phyloP scores from a whole-genome alignment of 1,140 invertebrate species.

The Patella vulgata region DNA sequence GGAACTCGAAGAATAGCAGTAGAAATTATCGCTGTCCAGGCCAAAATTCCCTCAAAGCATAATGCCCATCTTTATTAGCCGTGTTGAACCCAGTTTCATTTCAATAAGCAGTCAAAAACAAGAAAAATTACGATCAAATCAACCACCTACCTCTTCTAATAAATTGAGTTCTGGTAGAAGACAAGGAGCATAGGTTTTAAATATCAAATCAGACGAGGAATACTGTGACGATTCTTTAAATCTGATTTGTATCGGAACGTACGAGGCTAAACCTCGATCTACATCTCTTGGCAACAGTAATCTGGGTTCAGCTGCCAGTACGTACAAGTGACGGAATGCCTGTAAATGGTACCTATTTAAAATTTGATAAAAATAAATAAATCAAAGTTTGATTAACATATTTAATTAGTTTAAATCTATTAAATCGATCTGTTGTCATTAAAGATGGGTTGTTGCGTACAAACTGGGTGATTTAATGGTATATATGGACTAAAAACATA shows the following conservation, averaged over 20 bases:
- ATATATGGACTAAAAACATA: too few species aligned
- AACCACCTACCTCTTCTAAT: slow-evolving; percentile 74
- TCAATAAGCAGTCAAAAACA: too few species aligned
- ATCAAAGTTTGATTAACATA: not conserved
- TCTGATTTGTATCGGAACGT: slow-evolving; percentile 78
- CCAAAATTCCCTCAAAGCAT: too few species aligned
- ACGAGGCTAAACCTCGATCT: slow-evolving; percentile 75
- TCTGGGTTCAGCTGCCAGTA: slow-evolving; percentile 89
- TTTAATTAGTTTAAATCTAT: not conserved
- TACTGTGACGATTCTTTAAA: slow-evolving; percentile 58
- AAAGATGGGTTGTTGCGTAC: too few species aligned
- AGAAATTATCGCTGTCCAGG: too few species aligned
- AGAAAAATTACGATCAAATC: too few species aligned
- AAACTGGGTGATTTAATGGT: too few species aligned
- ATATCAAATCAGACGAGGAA: slow-evolving; percentile 12
- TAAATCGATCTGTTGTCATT: too few species aligned
- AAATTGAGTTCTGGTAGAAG: slow-evolving; percentile 84
- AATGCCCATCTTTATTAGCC: too few species aligned
- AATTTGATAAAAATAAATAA: slow-evolving; percentile 6
- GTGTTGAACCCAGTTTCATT: too few species aligned
- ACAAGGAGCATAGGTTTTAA: slow-evolving; percentile 76
- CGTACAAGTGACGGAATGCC: slow-evolving; percentile 94
- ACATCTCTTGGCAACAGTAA: slow-evolving; percentile 88
- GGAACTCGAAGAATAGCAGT: too few species aligned
- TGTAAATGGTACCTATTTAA: slow-evolving; percentile 87